Evolutionary conservation across 2,113 vertebrate genomes (phyloP), one percentile per base, ranked within the genome.

Genomic region (Ctenodactylus gundi): DNA sequence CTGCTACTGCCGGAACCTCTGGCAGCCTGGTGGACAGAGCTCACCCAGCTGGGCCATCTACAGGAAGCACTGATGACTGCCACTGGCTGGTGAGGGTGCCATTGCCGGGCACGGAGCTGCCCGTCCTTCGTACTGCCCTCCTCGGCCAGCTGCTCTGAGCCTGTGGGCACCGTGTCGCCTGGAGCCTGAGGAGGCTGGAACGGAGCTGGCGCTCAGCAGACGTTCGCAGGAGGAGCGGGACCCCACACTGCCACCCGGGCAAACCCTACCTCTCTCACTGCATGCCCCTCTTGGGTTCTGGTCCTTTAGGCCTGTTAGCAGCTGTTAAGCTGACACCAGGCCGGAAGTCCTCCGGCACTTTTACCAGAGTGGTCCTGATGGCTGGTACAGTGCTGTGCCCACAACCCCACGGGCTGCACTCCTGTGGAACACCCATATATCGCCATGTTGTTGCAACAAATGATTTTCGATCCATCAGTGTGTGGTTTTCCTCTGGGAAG

Each of bases 371-470:
- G n/a, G n/a, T n/a, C n/a, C n/a, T n/a, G n/a, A n/a, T n/a, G n/a
- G n/a, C n/a, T n/a, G n/a, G n/a, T n/a, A n/a, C n/a, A n/a, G n/a
- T n/a, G n/a, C n/a, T n/a, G n/a, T n/a, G n/a, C n/a, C n/a, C n/a
- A n/a, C n/a, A n/a, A n/a, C n/a, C n/a, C n/a, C n/a, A n/a, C n/a
- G n/a, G n/a, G n/a, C n/a, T n/a, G n/a, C n/a, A n/a, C n/a, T n/a
- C 4, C 21, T 55, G 73, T 31, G 1, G 70, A 29, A 4, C 82
- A 39, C 53, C 82, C 46, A 5, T 1, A 0, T 5, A n/a, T 17
- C 1, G 7, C 34, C 44, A 21, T 15, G 1, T 2, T 0, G 0
- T 44, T 60, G n/a, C 36, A 0, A 29, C 0, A 1, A 62, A 49
- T 49, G 39, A 75, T 60, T 72, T 9, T 0, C 17, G 11, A 53